These are phyloP conservation scores for Pteruthius melanotis DNA, from an alignment of 2,113 vertebrate species.

Conservation along the genomic window DNA sequence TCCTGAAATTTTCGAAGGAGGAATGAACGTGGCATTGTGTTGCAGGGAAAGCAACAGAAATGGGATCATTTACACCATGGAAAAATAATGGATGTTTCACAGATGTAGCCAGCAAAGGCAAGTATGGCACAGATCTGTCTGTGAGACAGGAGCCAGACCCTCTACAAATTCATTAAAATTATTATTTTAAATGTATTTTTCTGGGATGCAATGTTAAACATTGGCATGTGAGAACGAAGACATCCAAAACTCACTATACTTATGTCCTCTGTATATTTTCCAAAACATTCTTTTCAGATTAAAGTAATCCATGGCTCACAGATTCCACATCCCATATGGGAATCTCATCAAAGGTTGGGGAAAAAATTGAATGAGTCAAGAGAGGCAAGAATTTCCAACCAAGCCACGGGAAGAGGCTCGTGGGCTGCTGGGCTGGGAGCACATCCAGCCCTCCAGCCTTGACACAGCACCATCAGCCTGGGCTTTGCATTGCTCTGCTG, in stretches of 20 bases:
- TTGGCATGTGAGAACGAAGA: not conserved
- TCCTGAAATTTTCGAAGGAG: slow-evolving; percentile 27
- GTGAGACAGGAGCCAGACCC: not conserved
- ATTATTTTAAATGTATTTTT: not conserved
- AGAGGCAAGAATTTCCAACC: not conserved
- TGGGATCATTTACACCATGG: not conserved
- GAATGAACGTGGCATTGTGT: not conserved
- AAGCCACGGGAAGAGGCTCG: not conserved
- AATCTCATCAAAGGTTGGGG: not conserved
- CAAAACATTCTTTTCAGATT: not conserved
- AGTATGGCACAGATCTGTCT: not conserved
- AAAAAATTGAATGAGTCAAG: not conserved
- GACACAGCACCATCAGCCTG: not conserved
- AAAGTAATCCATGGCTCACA: not conserved
- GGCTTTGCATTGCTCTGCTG: not conserved
- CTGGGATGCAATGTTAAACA: not conserved
- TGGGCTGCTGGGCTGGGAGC: not conserved
- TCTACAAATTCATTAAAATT: not conserved
- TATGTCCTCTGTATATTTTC: not conserved
- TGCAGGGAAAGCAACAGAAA: not conserved
- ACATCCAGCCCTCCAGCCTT: not conserved
- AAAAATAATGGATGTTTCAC: not conserved
- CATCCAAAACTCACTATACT: not conserved
- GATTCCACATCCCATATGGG: not conserved
- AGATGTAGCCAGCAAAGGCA: not conserved